Conservation (phyloP, 2,888 invertebrate genomes). For the Horisme vitalbata region DNA sequence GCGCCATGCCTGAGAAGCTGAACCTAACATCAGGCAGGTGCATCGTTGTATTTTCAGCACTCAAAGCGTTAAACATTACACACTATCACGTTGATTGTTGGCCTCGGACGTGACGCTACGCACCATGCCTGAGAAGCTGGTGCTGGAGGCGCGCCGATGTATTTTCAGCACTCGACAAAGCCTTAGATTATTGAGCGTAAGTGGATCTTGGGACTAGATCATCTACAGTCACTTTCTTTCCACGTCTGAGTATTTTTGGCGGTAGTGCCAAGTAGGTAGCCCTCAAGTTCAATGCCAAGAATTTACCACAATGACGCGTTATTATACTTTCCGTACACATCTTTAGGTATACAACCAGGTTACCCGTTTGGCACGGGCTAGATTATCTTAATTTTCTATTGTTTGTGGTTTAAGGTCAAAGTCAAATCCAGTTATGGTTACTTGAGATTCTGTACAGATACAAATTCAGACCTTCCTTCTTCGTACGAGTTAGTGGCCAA, state of each 20-base stretch:
- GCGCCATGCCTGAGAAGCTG: too few relatives aligned
- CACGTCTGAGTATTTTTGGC: constrained; percentile 51
- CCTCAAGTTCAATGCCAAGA: constrained; percentile 77
- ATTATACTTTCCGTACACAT: constrained; percentile 46
- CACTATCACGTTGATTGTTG: too few relatives aligned
- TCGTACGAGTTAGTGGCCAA: too few relatives aligned
- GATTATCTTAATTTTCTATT: constrained; percentile 36
- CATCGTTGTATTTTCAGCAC: too few relatives aligned
- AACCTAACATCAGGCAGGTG: too few relatives aligned
- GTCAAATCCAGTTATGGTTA: constrained; percentile 22
- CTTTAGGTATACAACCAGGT: constrained; percentile 33
- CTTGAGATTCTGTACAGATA: constrained; percentile 16
- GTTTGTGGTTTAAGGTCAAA: constrained; percentile 32
- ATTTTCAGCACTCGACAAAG: too few relatives aligned
- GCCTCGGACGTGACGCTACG: too few relatives aligned
- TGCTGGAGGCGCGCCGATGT: too few relatives aligned
- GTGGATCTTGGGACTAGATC: not conserved
- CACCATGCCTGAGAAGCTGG: too few relatives aligned
- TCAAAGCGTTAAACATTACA: too few relatives aligned
- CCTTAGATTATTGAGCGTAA: too few relatives aligned
- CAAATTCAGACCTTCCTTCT: too few relatives aligned
- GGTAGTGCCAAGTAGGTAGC: constrained; percentile 62
- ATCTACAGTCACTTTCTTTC: not conserved
- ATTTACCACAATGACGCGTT: constrained; percentile 50
- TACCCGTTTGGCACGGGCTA: constrained; percentile 37